Evolutionary conservation across 2,113 vertebrate species (phyloP), one percentile per base, ranked within the genome.

Genomic region (Equus przewalskii): DNA sequence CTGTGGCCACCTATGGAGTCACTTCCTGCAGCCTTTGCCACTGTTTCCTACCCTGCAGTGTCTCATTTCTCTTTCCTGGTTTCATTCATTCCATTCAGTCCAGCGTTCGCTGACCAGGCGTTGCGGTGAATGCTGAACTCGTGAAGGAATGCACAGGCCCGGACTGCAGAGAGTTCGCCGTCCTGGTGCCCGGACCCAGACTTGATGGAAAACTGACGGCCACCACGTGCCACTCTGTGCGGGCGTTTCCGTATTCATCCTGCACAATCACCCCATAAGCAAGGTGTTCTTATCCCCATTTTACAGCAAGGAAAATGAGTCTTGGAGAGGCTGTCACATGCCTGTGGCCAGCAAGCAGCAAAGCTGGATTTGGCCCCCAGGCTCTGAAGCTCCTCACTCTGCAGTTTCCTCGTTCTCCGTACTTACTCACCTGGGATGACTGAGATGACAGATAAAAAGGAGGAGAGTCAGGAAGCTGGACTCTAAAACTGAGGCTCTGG

Each of bases 121-220:
- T 18, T 15, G 4, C 0, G 0, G 44, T 26, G 44, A 28, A 24
- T 4, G n/a, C 26, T 7, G n/a, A 4, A 16, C 3, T 2, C 4
- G 5, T 22, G 30, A 86, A 62, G 54, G 46, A 83, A 58, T 11
- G 4, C 49, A 5, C 6, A 16, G 84, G 16, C 21, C 56, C 22
- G 51, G 72, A 46, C 41, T 18, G n/a, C 14, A 6, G 9, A 80
- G 11, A 10, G 65, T 19, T 19, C 41, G 4, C 51, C 0, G 3
- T 67, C 6, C 72, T 51, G 54, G n/a, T 51, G 41, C 70, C 46
- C 67, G 41, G 56, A 80, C 21, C 54, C 54, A 26, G 41, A 56
- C 41, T 80, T 22, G 12, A 18, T 10, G 15, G 54, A 76, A 65
- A 62, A 28, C 41, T 21, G 46, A 30, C 30, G 15, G 11, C 9